Evolutionary conservation across 2,888 invertebrate genomes (phyloP).

Genomic region (Drosophila setosimentum): DNA sequence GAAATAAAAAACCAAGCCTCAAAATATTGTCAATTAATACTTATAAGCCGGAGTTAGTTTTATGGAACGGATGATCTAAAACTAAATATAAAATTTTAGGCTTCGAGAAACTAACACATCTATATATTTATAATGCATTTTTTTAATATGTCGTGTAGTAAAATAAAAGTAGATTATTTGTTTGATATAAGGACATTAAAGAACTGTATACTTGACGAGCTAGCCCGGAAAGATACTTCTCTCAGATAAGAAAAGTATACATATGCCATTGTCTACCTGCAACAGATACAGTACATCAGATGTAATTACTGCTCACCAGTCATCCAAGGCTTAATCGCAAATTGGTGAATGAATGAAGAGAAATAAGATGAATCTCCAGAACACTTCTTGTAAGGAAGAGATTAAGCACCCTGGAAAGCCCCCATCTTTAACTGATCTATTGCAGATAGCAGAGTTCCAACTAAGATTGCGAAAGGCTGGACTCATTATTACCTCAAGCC

Average conservation of each 20-base stretch:
- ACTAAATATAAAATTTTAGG: fast-evolving
- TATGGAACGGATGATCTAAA: background rate
- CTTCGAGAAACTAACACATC: background rate
- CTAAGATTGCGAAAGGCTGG: background rate
- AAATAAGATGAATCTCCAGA: background rate
- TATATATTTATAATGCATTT: background rate
- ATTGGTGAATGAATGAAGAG: background rate
- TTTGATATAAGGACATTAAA: background rate
- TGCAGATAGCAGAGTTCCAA: background rate
- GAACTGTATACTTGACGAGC: background rate
- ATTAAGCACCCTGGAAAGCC: background rate
- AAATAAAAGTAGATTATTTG: background rate
- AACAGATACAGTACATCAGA: background rate
- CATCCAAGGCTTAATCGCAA: background rate
- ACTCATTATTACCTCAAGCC: background rate
- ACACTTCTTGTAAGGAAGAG: background rate
- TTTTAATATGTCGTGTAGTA: too few species aligned
- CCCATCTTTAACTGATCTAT: background rate
- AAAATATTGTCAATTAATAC: background rate
- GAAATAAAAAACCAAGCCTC: background rate
- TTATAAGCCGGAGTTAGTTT: background rate
- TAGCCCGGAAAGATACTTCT: background rate
- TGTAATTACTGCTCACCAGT: background rate
- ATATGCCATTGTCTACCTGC: background rate
- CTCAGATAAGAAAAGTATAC: background rate